Evolutionary conservation across 2,113 vertebrate species (phyloP).

Genomic region (Coptodon rendalli): DNA sequence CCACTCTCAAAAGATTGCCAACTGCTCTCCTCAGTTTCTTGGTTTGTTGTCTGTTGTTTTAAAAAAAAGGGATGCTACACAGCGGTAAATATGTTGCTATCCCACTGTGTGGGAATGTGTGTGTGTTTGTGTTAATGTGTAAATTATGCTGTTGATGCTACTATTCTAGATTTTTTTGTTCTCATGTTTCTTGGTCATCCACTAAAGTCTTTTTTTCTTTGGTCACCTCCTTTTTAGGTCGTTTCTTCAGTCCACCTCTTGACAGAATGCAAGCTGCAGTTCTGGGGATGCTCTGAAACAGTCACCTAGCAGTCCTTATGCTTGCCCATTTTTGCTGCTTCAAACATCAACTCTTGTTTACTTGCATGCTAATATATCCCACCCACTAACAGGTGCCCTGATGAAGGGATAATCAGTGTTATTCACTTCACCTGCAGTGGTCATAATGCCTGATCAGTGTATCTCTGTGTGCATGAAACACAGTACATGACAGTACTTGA

Average conservation of each 20-base stretch:
- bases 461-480: background rate
- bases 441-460: background rate
- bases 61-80: background rate
- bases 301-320: background rate
- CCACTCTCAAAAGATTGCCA: background rate
- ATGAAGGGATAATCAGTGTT: background rate
- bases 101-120: background rate
- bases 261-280: background rate
- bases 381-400: background rate
- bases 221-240: background rate
- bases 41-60: background rate
- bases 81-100: background rate
- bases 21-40: background rate
- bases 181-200: background rate
- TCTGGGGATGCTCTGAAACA: background rate
- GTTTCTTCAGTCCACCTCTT: background rate
- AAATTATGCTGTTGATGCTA: background rate
- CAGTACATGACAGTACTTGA: background rate
- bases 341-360: background rate
- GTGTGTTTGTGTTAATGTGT: background rate
- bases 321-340: background rate
- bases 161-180: background rate
- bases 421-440: background rate
- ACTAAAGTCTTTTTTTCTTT: background rate
- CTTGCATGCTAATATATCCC: background rate